Base-by-base conservation (phyloP, 2,888 invertebrate species). In the Hybos culiciformis region DNA sequence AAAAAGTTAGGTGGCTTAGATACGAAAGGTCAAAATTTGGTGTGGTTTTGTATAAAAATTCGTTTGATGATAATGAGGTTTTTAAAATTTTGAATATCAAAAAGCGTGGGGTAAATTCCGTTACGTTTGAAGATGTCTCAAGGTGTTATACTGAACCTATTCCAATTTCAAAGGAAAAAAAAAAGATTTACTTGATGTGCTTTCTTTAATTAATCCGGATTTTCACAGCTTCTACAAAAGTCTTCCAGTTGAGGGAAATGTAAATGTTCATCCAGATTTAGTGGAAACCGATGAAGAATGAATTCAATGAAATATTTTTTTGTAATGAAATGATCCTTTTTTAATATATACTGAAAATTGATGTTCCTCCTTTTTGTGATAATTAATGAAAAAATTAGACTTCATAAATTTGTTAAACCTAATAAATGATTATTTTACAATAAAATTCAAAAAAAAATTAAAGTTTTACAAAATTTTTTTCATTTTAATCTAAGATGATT, bases 101-200 rank as follows among this genome's bases (percentile, higher is more conserved):
- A 26, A 9, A 12, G 5, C 26, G 7, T 12, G 26, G 26, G 9
- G 9, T 26, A 12, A 26, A 26, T 26, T 26, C 26, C 3, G 12
- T 26, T 12, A 26, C 26, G 9, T 12, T 26, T 12, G 12, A 3
- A 12, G 32, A 32, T 17, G 17, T 32, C 8, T 18, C 4, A 17
- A 17, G 18, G 18, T 31, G 31, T 32, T 32, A 32, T 14, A 17
- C 15, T 32, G 18, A 15, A 17, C 15, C 15, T 4, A 32, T 32
- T 32, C 15, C 31, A 39, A 43, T 43, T 4, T 39, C n/a, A 36
- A 39, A 34, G 31, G 31, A 17, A 39, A 37, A 36, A 40, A 21
- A 24, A 12, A 39, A n/a, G 43, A 39, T 34, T 14, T 39, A 8
- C 14, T 43, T 14, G 34, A 39, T 24, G 19, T 43, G 33, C 23